These are phyloP conservation scores for Galeruca laticollis DNA, from an alignment of 2,888 invertebrate genomes.

Conservation along the genomic window DNA sequence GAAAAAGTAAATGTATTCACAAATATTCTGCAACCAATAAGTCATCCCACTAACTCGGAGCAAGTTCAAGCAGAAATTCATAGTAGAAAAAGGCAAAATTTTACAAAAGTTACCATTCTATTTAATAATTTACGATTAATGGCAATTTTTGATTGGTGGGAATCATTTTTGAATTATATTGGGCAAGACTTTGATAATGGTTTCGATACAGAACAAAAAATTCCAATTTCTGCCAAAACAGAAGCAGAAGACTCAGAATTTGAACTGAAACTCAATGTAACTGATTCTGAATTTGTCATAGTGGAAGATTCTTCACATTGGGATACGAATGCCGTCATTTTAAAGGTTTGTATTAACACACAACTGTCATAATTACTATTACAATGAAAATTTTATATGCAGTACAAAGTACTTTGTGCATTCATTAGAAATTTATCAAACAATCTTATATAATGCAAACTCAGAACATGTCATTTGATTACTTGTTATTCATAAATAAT, in stretches of 20 bases:
- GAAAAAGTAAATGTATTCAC: slow-evolving; percentile 89
- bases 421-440: too few species aligned
- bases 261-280: slow-evolving; percentile 93
- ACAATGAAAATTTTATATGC: neutral
- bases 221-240: slow-evolving; percentile 46
- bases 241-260: slow-evolving; percentile 66
- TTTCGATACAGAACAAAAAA: slow-evolving; percentile 53
- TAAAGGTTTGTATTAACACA: slow-evolving; percentile 71
- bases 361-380: neutral
- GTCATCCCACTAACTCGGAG: slow-evolving; percentile 51
- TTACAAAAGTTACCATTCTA: slow-evolving; percentile 86
- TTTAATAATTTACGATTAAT: slow-evolving; percentile 95
- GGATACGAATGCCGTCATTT: slow-evolving; percentile 94
- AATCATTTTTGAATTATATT: slow-evolving; percentile 84
- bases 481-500: too few species aligned
- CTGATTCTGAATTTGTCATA: slow-evolving; percentile 94
- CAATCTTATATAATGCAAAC: too few species aligned
- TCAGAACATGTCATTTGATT: too few species aligned
- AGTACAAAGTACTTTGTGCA: too few species aligned
- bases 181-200: slow-evolving; percentile 65
- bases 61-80: slow-evolving; percentile 65
- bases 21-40: slow-evolving; percentile 83
- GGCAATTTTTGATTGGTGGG: slow-evolving; percentile 95
- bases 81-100: slow-evolving; percentile 74
- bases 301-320: slow-evolving; percentile 89